Conservation (phyloP, 30 jellyfish, hydroid and myxozoan genomes). For the Catostylus mosaicus region DNA sequence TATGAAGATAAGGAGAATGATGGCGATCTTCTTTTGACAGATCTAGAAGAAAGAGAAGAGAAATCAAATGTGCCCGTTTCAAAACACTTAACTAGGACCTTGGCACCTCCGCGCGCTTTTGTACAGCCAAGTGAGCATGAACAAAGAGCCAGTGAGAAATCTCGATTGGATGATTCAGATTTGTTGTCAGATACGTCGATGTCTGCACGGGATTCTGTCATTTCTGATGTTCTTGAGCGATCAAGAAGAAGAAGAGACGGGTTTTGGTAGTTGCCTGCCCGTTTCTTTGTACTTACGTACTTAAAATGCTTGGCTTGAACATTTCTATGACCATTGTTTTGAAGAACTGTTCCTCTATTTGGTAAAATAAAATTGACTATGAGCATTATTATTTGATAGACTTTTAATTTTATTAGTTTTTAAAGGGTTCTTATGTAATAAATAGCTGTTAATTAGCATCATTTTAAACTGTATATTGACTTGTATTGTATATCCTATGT, state of each 20-base stretch:
- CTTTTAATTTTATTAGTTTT: no score
- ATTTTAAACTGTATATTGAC: no score
- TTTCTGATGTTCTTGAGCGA: slow-evolving; percentile 70
- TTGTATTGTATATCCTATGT: no score
- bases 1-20: slow-evolving; percentile 44
- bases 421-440: no score
- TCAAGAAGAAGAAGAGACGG: slow-evolving; percentile 61
- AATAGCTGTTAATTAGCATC: no score
- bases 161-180: slow-evolving; percentile 32
- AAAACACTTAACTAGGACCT: background rate
- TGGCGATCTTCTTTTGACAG: slow-evolving; percentile 34
- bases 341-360: no score
- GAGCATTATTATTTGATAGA: no score
- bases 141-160: background rate
- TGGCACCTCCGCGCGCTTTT: slow-evolving; percentile 60
- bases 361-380: no score
- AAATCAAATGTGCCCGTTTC: background rate
- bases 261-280: slow-evolving; percentile 51
- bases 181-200: slow-evolving; percentile 61
- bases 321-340: no score
- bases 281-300: no score
- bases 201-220: slow-evolving; percentile 74
- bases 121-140: slow-evolving; percentile 62
- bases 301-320: no score
- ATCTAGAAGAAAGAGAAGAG: slow-evolving; percentile 19